Base-by-base conservation (phyloP, 2,888 invertebrate genomes). In the Drosophila nigritarsus region DNA sequence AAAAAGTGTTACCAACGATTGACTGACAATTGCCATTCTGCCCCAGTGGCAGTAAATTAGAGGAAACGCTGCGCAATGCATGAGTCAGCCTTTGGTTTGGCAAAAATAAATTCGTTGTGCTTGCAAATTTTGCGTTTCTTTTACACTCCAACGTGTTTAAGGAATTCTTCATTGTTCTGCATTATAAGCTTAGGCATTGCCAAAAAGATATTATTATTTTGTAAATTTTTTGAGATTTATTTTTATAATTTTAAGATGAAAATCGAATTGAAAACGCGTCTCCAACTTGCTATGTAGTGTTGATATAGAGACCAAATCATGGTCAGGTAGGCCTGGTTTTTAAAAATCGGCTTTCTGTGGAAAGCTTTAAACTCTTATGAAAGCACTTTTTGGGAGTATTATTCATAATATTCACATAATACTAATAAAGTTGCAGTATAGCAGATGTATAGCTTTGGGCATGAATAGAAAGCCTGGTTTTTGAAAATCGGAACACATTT, bases 51-150 rank as follows among this genome's bases (percentile, higher is more conserved):
- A 68, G 54, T 72, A 71, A 72, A 71, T 75, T 59, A 61, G 45
- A 32, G 20, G 36, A 58, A 80, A 78, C 59, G 32, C n/a, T 73
- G 45, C 15, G 45, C 24, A 30, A 54, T 38, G 18, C 42, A 70
- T 89, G 76, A 89, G 85, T 84, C 89, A 89, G 65, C 45, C 15
- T 7, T 8, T 49, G 29, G 27, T 48, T 60, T 6, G 38, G n/a
- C 38, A 50, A 48, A 80, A 76, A 79, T 66, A 38, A 71, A 65
- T 81, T 76, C 38, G 27, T 7, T 13, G 27, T 70, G 42, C 42
- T 58, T 42, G 27, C 32, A 78, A 65, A 79, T 65, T 71, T 73
- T 66, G 32, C 32, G 66, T 51, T 65, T 45, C 15, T 45, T 24
- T 24, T 8, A 15, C 8, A 15, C 15, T 7, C 7, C 15, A 24